A percentile compares a stretch with the other conserved stretches of the same genome.
Evolutionary conservation across 2,113 vertebrate genomes (phyloP).

Genomic region (Pedetes capensis): DNA sequence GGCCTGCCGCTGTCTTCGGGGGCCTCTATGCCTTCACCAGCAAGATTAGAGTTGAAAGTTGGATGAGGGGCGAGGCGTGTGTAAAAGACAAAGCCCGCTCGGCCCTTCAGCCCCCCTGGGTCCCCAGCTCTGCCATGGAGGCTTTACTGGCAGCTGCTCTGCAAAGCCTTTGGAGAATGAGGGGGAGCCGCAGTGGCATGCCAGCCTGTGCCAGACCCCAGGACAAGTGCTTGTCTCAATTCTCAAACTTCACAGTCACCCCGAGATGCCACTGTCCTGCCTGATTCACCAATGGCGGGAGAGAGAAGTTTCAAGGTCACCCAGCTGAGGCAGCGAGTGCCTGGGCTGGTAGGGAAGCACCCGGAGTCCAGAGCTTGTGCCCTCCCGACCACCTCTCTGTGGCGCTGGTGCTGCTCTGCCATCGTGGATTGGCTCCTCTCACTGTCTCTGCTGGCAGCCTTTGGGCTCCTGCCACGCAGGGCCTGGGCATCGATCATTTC

Average conservation of each 20-base stretch:
- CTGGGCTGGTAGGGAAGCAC: background rate
- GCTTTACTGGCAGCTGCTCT: too few species aligned
- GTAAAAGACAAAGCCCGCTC: background rate
- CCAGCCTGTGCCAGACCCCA: background rate
- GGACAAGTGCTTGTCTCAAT: background rate
- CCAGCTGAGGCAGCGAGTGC: background rate
- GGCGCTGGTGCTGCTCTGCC: background rate
- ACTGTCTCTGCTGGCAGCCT: background rate
- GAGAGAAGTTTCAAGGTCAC: background rate
- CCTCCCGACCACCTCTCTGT: background rate
- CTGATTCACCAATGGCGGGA: background rate
- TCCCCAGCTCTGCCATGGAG: background rate
- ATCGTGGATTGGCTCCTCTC: background rate
- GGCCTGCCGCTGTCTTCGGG: background rate
- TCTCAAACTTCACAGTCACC: background rate
- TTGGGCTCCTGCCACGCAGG: background rate
- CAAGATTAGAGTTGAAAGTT: background rate
- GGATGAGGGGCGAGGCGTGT: accelerated
- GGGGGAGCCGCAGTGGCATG: too few species aligned
- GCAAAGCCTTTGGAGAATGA: background rate
- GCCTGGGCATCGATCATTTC: background rate
- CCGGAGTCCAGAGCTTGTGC: background rate
- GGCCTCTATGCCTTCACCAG: background rate
- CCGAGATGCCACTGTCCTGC: background rate
- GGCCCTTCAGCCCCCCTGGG: background rate